These are phyloP conservation scores for Papilio xuthus DNA, from an alignment of 1,140 invertebrate genomes.

Conservation along the genomic window DNA sequence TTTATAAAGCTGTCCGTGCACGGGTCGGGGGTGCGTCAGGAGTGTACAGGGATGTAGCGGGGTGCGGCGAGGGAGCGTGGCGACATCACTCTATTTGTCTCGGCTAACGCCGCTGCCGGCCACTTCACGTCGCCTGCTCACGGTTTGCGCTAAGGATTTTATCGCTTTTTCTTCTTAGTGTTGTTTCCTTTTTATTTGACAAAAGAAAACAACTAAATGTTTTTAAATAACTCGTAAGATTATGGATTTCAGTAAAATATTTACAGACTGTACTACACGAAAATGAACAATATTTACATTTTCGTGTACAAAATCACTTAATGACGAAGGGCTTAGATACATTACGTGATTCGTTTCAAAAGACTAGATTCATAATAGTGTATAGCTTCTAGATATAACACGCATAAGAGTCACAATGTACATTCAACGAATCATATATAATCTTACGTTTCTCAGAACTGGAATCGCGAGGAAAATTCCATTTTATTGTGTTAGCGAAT, in stretches of 20 bases:
- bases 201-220: slow-evolving; percentile 18
- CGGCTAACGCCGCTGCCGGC: slow-evolving; percentile 56
- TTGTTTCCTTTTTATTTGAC: slow-evolving; percentile 52
- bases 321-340: slow-evolving; percentile 23
- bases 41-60: slow-evolving; percentile 34
- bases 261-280: not conserved
- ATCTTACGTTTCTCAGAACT: slow-evolving; percentile 57
- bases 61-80: slow-evolving; percentile 39
- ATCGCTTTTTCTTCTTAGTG: slow-evolving; percentile 60
- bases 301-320: slow-evolving; percentile 38
- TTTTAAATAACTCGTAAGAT: not conserved
- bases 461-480: slow-evolving; percentile 66
- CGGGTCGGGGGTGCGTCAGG: slow-evolving; percentile 42
- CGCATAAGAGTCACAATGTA: slow-evolving; percentile 55
- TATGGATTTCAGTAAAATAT: slow-evolving; percentile 37
- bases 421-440: slow-evolving; percentile 49
- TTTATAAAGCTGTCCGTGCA: slow-evolving; percentile 63
- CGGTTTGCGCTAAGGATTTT: slow-evolving; percentile 60
- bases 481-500: slow-evolving; percentile 75
- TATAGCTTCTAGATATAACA: slow-evolving; percentile 44
- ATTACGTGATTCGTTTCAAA: slow-evolving; percentile 48
- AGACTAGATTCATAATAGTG: not conserved
- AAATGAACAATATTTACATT: not conserved
- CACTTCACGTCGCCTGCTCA: slow-evolving; percentile 55
- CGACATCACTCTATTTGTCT: slow-evolving; percentile 72